A percentile compares a stretch with the other conserved stretches of the same genome.
These are phyloP conservation scores for Oligia strigilis DNA, from an alignment of 2,888 invertebrate genomes.

Conservation along the genomic window DNA sequence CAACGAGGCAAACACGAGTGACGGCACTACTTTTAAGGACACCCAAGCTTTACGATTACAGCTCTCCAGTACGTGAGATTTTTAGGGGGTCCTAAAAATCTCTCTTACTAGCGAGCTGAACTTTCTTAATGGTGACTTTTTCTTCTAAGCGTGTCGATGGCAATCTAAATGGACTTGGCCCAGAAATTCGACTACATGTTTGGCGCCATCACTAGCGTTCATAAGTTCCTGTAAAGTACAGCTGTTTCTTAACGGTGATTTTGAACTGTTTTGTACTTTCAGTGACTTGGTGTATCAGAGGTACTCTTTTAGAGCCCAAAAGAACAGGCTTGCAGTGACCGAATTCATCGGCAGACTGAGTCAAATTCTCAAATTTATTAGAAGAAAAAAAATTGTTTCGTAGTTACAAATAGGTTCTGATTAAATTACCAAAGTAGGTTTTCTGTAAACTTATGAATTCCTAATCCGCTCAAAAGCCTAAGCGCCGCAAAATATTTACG, in stretches of 20 bases:
- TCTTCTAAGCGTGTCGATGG: background rate
- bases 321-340: background rate
- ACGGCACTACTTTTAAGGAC: background rate
- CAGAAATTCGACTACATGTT: background rate
- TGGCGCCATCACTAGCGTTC: too few species aligned
- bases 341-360: background rate
- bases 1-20: background rate
- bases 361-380: background rate
- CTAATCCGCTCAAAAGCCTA: conserved; percentile 13
- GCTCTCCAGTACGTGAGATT: too few species aligned
- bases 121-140: background rate
- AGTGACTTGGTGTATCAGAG: background rate
- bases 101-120: background rate
- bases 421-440: background rate
- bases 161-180: background rate
- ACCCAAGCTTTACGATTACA: background rate
- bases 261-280: background rate
- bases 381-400: background rate
- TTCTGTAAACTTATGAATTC: background rate
- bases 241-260: background rate
- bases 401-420: background rate
- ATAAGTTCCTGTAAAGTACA: background rate
- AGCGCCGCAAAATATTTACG: conserved; percentile 10
- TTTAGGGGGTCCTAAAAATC: background rate
- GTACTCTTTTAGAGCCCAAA: too few species aligned